Conservation (phyloP, 2,888 invertebrate genomes). For the Hydriomena furcata region DNA sequence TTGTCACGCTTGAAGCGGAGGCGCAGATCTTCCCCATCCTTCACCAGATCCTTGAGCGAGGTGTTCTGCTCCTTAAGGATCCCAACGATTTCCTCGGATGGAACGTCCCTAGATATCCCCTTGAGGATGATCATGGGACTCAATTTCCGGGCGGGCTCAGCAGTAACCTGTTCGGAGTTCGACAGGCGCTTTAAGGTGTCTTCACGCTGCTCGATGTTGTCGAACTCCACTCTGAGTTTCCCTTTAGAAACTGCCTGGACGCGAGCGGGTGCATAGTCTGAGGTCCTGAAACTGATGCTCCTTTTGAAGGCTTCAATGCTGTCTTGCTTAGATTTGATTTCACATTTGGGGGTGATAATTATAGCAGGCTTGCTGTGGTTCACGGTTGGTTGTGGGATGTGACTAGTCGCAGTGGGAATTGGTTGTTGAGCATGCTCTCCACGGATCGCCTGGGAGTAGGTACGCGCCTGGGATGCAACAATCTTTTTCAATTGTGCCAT, state of each 20-base stretch:
- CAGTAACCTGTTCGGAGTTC: background rate
- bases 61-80: background rate
- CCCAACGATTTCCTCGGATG: background rate
- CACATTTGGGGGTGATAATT: background rate
- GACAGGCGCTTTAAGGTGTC: background rate
- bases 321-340: background rate
- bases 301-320: background rate
- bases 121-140: background rate
- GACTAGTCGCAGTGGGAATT: background rate
- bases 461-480: background rate
- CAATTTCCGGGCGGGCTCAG: background rate
- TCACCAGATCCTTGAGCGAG: background rate
- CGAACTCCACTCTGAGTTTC: background rate
- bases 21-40: background rate
- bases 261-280: background rate
- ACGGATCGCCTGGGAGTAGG: background rate
- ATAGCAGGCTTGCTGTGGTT: background rate
- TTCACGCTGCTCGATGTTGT: background rate
- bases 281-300: background rate
- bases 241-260: background rate
- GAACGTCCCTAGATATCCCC: background rate
- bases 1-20: background rate
- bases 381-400: background rate
- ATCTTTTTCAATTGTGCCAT: background rate
- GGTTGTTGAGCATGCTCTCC: no score